These are phyloP conservation scores for Anagrus nilaparvatae DNA, from an alignment of 1,140 invertebrate genomes.

Conservation along the genomic window DNA sequence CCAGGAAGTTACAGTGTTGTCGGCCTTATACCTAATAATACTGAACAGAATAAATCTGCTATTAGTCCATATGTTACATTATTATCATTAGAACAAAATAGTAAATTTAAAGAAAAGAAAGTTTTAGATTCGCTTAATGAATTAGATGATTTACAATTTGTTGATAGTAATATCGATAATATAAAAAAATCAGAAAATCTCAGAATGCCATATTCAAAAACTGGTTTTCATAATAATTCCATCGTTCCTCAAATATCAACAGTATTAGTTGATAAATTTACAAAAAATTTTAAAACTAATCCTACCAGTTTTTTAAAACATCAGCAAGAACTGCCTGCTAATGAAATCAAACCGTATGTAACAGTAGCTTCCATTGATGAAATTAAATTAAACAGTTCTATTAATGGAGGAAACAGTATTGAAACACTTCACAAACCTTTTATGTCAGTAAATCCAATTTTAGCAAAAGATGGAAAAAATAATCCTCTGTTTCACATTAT, in stretches of 20 bases:
- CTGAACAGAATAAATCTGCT: conserved; percentile 14
- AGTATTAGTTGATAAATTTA: conserved; percentile 9
- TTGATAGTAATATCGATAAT: background rate
- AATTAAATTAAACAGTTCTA: no score
- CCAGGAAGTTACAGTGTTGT: conserved; percentile 26
- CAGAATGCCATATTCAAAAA: conserved; percentile 29
- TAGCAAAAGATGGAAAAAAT: no score
- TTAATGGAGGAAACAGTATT: no score
- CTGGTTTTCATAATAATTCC: conserved; percentile 22
- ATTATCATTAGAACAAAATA: conserved; percentile 24
- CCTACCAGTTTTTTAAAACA: conserved; percentile 13
- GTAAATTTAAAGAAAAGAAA: conserved; percentile 20
- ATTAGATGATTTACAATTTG: no score
- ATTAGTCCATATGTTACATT: conserved; percentile 27
- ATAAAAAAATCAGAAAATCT: conserved; percentile 6
- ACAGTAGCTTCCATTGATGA: conserved; percentile 22
- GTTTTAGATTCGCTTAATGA: no score
- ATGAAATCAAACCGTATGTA: conserved; percentile 26
- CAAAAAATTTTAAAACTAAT: conserved; percentile 15
- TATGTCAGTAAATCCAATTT: no score
- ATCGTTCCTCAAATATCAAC: conserved; percentile 16
- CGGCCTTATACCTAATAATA: conserved; percentile 23
- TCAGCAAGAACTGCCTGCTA: conserved; percentile 7
- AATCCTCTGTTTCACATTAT: no score
- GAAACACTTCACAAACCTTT: no score